phyloP scores from a whole-genome alignment of 2,888 invertebrate species.

The Troglohyphantes excavatus region DNA sequence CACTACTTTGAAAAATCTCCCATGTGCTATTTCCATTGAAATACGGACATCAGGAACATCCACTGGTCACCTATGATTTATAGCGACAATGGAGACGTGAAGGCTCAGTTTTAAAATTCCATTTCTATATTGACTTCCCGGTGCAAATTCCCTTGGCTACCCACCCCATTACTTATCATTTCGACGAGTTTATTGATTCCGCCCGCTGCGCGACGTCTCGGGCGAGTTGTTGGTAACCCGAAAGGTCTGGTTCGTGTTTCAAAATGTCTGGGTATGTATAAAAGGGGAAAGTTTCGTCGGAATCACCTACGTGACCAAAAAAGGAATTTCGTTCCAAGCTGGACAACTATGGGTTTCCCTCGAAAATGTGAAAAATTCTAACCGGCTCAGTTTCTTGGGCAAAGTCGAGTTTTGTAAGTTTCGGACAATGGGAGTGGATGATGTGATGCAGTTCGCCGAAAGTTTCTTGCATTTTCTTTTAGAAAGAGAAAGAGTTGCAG shows the following conservation, averaged over 20 bases:
- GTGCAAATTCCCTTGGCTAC: not conserved
- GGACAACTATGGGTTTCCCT: not conserved
- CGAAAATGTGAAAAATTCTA: no score
- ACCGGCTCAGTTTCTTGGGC: no score
- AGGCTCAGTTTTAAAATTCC: not conserved
- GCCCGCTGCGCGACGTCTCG: not conserved
- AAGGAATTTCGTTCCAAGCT: not conserved
- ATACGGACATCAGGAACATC: no score
- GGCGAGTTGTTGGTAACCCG: not conserved
- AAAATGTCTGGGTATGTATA: not conserved
- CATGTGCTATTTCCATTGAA: no score
- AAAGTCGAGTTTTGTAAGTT: no score
- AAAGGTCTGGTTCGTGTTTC: not conserved
- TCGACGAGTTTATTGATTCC: conserved; percentile 16
- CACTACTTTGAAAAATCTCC: no score
- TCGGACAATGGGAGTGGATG: no score
- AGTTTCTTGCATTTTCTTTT: no score
- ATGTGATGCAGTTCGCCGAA: no score
- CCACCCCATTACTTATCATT: not conserved
- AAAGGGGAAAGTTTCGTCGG: not conserved
- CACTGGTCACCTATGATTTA: not conserved
- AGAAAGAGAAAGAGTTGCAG: no score
- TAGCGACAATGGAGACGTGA: not conserved
- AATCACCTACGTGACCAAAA: conserved; percentile 37
- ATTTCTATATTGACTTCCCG: conserved; percentile 2